Evolutionary conservation across 2,797 vertebrate genomes (phyloP), one percentile per base, ranked within the genome.

Genomic region (Nannoperca obscura): DNA sequence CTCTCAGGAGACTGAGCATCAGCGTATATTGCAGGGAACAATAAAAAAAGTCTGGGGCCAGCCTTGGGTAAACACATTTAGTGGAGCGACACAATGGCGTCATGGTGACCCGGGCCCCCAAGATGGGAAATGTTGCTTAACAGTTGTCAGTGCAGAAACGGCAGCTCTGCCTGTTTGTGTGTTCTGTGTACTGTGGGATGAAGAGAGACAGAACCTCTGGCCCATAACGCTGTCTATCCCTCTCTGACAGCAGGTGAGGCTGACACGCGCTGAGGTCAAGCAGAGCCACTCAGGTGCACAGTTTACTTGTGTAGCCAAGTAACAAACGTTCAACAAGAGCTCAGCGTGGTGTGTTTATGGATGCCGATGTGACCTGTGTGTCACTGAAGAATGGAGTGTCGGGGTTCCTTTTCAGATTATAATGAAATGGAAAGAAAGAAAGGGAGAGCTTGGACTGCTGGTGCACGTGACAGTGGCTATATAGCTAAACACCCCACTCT

Each of bases 301-400:
- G 80, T 90, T 87, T 92, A 77, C 93, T 90, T 90, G 78, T 79
- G 92, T 91, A 76, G 80, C 91, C 69, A 66, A 84, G 92, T 63
- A 90, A 94, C 91, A 63, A 38, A 71, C 88, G 78, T 55, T 78
- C 89, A 93, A 91, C 30, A 73, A 9, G 12, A 63, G 74, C 78
- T 63, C 49, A n/a, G 59, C 6, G 0, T 7, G 55, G 3, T 40
- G 57, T 85, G 87, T 91, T 92, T 91, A 90, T 73, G 79, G 88
- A 87, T 86, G 86, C 84, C 59, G 30, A 79, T 76, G 78, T 65
- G 81, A 86, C 78, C 71, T 77, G 82, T 38, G 82, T 79, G 88
- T 89, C 82, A 80, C 54, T 59, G 59, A 86, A 59, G 78, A 85
- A 88, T 69, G 63, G 19, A 63, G 50, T 34, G 62, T 59, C 30